A percentile compares a stretch with the other conserved stretches of the same genome.
phyloP scores from a whole-genome alignment of 2,888 invertebrate species.

The Dioctria rufipes region DNA sequence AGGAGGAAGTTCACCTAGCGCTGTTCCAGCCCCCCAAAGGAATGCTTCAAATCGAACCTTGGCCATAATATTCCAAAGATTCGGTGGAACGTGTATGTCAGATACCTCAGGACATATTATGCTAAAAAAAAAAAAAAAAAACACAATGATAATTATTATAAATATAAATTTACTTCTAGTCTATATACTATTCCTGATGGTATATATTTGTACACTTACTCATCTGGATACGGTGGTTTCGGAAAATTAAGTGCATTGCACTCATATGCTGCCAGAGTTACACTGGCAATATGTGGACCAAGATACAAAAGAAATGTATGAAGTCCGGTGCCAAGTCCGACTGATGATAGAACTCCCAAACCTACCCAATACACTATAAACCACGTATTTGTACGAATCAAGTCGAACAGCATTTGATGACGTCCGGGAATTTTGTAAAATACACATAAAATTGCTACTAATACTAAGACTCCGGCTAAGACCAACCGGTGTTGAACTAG shows the following conservation, averaged over 20 bases:
- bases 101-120: slow-evolving; percentile 90
- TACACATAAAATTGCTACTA: slow-evolving; percentile 68
- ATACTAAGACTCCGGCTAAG: slow-evolving; percentile 67
- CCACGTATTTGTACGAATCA: slow-evolving; percentile 69
- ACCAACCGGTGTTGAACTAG: slow-evolving; percentile 68
- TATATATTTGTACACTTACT: slow-evolving; percentile 75
- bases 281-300: slow-evolving; percentile 99
- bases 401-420: slow-evolving; percentile 68
- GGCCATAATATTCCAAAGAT: slow-evolving; percentile 94
- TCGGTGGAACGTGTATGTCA: slow-evolving; percentile 78
- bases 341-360: slow-evolving; percentile 95
- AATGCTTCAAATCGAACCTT: slow-evolving; percentile 96
- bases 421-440: slow-evolving; percentile 69
- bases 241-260: slow-evolving; percentile 96
- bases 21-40: slow-evolving; percentile 98
- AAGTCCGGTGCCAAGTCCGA: slow-evolving; percentile 97
- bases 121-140: slow-evolving; percentile 72
- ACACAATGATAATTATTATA: background rate
- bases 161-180: background rate
- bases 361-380: slow-evolving; percentile 88
- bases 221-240: slow-evolving; percentile 97
- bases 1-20: slow-evolving; percentile 98
- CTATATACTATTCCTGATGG: too few species aligned
- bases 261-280: slow-evolving; percentile 98
- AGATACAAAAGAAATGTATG: slow-evolving; percentile 99